Conservation (phyloP, 2,888 invertebrate species). For the Cerastis rubricosa region DNA sequence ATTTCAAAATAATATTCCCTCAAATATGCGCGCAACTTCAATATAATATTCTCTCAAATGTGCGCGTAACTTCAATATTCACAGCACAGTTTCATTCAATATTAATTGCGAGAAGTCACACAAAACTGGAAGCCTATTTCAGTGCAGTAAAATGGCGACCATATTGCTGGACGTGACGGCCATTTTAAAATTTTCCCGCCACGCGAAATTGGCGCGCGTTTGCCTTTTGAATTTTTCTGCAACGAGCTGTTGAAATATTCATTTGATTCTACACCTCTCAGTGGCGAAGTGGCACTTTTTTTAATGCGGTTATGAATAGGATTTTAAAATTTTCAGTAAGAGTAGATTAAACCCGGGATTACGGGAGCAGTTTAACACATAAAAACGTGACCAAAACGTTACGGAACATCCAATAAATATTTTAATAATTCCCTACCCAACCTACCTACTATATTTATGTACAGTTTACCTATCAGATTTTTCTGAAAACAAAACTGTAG, state of each 20-base stretch:
- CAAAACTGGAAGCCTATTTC: slow-evolving; percentile 47
- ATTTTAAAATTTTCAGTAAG: slow-evolving; percentile 1
- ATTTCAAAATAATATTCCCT: background rate
- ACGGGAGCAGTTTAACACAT: background rate
- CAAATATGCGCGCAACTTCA: background rate
- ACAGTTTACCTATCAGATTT: too few relatives aligned
- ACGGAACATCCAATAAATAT: too few relatives aligned
- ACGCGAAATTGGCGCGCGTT: slow-evolving; percentile 52
- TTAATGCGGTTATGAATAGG: slow-evolving; percentile 20
- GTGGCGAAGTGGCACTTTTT: slow-evolving; percentile 22
- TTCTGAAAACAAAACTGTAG: too few relatives aligned
- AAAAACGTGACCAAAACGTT: background rate
- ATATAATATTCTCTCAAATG: background rate
- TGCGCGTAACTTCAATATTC: slow-evolving; percentile 4
- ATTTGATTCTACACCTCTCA: slow-evolving; percentile 41
- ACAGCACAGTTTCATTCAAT: slow-evolving; percentile 26
- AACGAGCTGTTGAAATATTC: slow-evolving; percentile 56
- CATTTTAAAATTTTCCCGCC: slow-evolving; percentile 53
- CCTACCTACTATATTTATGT: too few relatives aligned
- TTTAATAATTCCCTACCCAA: too few relatives aligned
- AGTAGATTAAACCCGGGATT: background rate
- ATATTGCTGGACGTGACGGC: slow-evolving; percentile 59
- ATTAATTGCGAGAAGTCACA: slow-evolving; percentile 44
- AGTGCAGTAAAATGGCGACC: slow-evolving; percentile 52
- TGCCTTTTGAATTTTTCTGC: slow-evolving; percentile 54